phyloP scores from a whole-genome alignment of 2,113 vertebrate species.

The Erythrocercus mccallii region DNA sequence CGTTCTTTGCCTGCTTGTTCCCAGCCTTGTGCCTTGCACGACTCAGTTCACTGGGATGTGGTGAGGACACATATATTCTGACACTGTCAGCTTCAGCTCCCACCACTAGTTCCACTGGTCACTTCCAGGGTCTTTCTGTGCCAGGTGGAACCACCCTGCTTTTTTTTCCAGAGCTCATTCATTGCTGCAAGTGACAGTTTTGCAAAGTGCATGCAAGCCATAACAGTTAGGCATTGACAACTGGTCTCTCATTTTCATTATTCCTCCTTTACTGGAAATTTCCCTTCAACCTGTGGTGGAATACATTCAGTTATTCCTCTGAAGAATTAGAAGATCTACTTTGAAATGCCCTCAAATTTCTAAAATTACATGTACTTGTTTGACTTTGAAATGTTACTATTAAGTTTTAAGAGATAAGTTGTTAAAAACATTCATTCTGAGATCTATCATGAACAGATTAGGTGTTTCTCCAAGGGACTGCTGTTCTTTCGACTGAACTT shows the following conservation, averaged over 20 bases:
- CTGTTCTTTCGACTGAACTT: slow-evolving; percentile 8
- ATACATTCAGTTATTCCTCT: neutral
- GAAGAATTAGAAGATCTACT: neutral
- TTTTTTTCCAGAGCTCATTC: neutral
- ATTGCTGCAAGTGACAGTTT: neutral
- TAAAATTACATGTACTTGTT: neutral
- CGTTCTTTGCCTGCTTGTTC: neutral
- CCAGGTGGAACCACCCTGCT: neutral
- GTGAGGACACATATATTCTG: neutral
- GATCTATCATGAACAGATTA: neutral
- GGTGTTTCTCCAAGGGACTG: neutral
- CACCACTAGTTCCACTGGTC: fast-evolving
- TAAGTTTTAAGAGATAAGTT: neutral
- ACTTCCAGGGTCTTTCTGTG: neutral
- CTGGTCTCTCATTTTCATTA: neutral
- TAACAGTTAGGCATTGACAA: neutral
- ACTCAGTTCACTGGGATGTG: fast-evolving
- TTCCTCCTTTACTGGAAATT: neutral
- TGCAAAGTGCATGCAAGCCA: neutral
- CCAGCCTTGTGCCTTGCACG: fast-evolving
- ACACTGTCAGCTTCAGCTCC: neutral
- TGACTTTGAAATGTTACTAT: neutral
- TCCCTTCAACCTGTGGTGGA: neutral
- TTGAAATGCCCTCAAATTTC: neutral
- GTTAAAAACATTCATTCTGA: neutral